Percentiles rank a stretch among this genome's conserved stretches.
Conservation (phyloP, 2,113 vertebrate genomes). For the Hymenochirus boettgeri region DNA sequence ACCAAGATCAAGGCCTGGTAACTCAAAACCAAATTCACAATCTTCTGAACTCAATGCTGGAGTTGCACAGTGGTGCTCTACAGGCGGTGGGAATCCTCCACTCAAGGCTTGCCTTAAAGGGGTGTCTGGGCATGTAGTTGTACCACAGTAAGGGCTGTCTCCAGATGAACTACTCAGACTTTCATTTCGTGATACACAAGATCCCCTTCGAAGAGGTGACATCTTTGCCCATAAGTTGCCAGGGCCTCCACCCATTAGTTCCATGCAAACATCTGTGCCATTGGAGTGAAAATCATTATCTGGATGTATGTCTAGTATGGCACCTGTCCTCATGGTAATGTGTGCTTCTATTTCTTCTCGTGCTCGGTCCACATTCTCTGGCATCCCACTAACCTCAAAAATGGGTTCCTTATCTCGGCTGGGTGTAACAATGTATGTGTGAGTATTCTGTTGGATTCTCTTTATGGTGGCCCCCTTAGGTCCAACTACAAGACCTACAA, state of each 20-base stretch:
- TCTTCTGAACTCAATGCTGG: conserved; percentile 52
- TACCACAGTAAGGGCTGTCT: conserved; percentile 63
- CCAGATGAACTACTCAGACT: conserved; percentile 50
- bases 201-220: conserved; percentile 48
- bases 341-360: conserved; percentile 96
- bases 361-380: conserved; percentile 90
- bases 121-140: conserved; percentile 68
- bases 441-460: conserved; percentile 93
- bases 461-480: conserved; percentile 98
- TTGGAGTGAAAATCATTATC: conserved; percentile 97
- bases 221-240: conserved; percentile 80
- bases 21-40: conserved; percentile 85
- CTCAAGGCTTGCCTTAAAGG: conserved; percentile 75
- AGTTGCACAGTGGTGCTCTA: conserved; percentile 48
- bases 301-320: conserved; percentile 81
- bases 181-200: conserved; percentile 55
- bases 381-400: conserved; percentile 95
- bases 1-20: conserved; percentile 66
- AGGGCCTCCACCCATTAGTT: conserved; percentile 65
- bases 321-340: conserved; percentile 91
- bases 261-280: conserved; percentile 91
- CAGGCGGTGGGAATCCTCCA: conserved; percentile 53
- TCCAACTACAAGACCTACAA: conserved; percentile 92
- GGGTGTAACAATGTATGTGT: conserved; percentile 94
- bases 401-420: conserved; percentile 94